Percentiles rank a stretch among this genome's conserved stretches.
These are phyloP conservation scores for Manis javanica DNA, from an alignment of 2,797 vertebrate species.

Conservation along the genomic window DNA sequence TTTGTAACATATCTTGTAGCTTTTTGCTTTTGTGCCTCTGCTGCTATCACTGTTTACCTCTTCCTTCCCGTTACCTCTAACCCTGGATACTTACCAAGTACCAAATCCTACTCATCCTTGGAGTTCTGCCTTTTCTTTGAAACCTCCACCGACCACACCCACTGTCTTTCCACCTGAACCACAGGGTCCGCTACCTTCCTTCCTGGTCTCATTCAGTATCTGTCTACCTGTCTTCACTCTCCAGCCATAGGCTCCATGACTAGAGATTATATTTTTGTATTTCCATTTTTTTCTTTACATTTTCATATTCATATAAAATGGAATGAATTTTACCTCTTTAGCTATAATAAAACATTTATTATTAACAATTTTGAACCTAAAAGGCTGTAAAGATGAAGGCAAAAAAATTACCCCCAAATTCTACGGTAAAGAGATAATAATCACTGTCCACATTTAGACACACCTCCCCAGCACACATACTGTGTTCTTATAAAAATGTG, in stretches of 20 bases:
- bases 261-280: not conserved
- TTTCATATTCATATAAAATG: slow-evolving; percentile 8
- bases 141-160: not conserved
- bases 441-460: not conserved
- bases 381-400: not conserved
- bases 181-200: not conserved
- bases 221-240: not conserved
- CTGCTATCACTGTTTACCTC: not conserved
- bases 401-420: not conserved
- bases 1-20: not conserved
- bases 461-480: not conserved
- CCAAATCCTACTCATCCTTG: not conserved
- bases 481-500: not conserved
- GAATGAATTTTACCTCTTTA: not conserved
- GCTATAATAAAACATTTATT: not conserved
- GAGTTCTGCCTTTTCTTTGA: not conserved
- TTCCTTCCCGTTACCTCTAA: not conserved
- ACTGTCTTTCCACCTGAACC: not conserved
- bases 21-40: not conserved
- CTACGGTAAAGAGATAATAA: not conserved
- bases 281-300: not conserved
- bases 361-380: not conserved
- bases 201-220: not conserved
- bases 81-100: not conserved
- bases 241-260: not conserved